These are phyloP conservation scores for Scalopus aquaticus DNA, from an alignment of 2,113 vertebrate species.

Conservation along the genomic window DNA sequence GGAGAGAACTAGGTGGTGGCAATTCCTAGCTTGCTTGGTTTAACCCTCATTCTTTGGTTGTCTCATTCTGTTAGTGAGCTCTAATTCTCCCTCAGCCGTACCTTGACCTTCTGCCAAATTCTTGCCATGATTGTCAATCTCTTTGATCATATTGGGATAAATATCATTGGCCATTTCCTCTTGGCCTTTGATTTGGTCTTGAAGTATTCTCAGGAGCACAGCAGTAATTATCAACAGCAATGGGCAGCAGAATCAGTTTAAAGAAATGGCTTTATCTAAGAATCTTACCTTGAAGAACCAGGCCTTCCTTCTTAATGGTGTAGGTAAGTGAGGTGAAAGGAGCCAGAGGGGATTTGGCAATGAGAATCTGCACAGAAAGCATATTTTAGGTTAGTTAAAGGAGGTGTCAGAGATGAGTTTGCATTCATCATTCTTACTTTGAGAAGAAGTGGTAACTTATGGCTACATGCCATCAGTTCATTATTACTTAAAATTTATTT, in stretches of 20 bases:
- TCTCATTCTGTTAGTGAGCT: background rate
- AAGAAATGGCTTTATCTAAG: background rate
- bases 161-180: background rate
- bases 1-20: background rate
- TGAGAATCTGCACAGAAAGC: constrained; percentile 85
- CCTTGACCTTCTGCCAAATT: background rate
- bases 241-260: background rate
- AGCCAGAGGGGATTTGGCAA: constrained; percentile 91
- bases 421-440: background rate
- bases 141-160: background rate
- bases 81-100: background rate
- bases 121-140: background rate
- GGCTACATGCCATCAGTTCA: background rate
- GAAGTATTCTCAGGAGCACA: background rate
- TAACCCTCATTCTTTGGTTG: background rate
- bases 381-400: constrained; percentile 46
- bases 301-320: constrained; percentile 86
- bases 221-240: background rate
- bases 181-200: constrained; percentile 15
- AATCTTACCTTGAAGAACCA: constrained; percentile 89
- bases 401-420: background rate
- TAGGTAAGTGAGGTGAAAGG: constrained; percentile 87
- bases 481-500: background rate
- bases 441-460: background rate
- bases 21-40: background rate